phyloP scores from a whole-genome alignment of 1,140 invertebrate genomes.

The Centruroides vittatus region DNA sequence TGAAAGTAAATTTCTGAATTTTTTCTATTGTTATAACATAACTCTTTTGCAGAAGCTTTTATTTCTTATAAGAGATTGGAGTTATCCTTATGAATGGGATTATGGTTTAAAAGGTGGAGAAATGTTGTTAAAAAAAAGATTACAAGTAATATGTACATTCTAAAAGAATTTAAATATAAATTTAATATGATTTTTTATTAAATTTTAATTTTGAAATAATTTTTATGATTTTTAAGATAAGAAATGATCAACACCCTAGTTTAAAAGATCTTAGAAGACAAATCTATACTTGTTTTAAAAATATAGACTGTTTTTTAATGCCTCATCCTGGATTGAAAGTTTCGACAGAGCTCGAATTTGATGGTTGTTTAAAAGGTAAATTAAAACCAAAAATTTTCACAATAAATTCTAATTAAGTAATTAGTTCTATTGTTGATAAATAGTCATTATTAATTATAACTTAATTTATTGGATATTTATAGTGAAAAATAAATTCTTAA shows the following conservation, averaged over 20 bases:
- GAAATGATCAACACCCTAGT: slow-evolving; percentile 84
- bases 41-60: slow-evolving; percentile 64
- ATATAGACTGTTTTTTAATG: slow-evolving; percentile 93
- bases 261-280: slow-evolving; percentile 85
- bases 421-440: background rate
- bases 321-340: slow-evolving; percentile 95
- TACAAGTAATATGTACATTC: slow-evolving; percentile 44
- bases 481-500: background rate
- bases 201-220: background rate
- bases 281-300: slow-evolving; percentile 85
- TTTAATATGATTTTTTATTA: too few species aligned
- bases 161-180: too few species aligned
- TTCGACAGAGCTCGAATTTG: slow-evolving; percentile 87
- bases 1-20: too few species aligned
- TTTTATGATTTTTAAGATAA: slow-evolving; percentile 36
- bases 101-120: slow-evolving; percentile 84
- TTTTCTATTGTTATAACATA: too few species aligned
- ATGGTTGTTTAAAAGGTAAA: slow-evolving; percentile 41
- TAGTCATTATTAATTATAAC: background rate
- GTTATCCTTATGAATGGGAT: slow-evolving; percentile 89
- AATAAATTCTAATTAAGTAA: background rate
- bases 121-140: slow-evolving; percentile 64
- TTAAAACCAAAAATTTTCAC: background rate
- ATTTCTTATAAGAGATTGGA: slow-evolving; percentile 96
- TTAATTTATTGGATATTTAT: background rate